A percentile compares a stretch with the other conserved stretches of the same genome.
These are phyloP conservation scores for Anguilla anguilla DNA, from an alignment of 2,797 vertebrate species.

Conservation along the genomic window DNA sequence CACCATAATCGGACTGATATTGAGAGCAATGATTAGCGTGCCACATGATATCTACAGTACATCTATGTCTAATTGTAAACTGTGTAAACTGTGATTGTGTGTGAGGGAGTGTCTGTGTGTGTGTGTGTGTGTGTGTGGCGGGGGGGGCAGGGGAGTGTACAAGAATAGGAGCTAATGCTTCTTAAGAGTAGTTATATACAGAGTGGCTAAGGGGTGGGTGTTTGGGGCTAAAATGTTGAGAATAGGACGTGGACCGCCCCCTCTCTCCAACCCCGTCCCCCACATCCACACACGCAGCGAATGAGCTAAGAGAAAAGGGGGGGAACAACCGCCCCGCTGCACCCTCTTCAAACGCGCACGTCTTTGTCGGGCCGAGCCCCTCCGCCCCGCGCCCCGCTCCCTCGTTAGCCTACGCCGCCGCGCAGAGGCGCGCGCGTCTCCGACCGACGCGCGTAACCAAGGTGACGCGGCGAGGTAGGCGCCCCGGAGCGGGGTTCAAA, in stretches of 20 bases:
- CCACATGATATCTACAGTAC: constrained; percentile 19
- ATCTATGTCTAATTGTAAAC: neutral
- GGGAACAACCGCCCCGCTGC: constrained; percentile 37
- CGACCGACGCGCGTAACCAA: constrained; percentile 29
- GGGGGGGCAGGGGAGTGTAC: too few species aligned
- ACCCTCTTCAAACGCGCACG: constrained; percentile 22
- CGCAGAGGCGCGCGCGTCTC: constrained; percentile 21
- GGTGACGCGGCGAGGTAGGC: constrained; percentile 21
- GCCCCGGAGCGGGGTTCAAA: constrained; percentile 31
- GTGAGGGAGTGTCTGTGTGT: too few species aligned
- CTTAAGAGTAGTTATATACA: too few species aligned
- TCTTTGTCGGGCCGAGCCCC: neutral
- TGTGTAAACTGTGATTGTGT: neutral
- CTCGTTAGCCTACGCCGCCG: constrained; percentile 16
- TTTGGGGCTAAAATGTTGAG: neutral
- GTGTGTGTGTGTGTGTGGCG: too few species aligned
- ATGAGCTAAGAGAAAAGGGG: constrained; percentile 33
- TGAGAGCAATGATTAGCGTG: constrained; percentile 53
- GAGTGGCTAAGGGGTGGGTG: neutral
- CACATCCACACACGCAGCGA: neutral
- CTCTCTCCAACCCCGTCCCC: neutral
- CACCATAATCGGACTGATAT: constrained; percentile 46
- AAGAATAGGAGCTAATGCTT: too few species aligned
- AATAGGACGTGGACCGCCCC: neutral
- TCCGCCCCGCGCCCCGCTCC: constrained; percentile 23